Conservation (phyloP, 2,888 invertebrate genomes). For the Synergus laeviventris region DNA sequence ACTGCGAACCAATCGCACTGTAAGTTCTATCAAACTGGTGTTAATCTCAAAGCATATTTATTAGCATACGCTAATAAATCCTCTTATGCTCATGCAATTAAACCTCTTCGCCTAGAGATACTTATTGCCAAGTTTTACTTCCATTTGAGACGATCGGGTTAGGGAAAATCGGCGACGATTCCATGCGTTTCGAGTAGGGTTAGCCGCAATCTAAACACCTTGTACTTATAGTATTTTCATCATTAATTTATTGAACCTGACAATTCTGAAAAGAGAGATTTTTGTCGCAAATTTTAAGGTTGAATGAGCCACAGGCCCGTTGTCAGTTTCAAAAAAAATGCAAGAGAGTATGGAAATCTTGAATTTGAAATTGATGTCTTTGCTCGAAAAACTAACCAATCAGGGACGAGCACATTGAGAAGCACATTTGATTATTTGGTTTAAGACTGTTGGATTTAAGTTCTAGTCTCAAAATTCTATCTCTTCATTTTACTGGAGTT, state of each 20-base stretch:
- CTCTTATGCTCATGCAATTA: conserved; percentile 46
- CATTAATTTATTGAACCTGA: conserved; percentile 73
- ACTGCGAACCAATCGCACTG: conserved; percentile 26
- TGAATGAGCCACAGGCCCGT: conserved; percentile 31
- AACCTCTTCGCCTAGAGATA: conserved; percentile 45
- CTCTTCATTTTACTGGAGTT: too few relatives aligned
- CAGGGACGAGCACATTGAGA: neutral
- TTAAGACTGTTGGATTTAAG: too few relatives aligned
- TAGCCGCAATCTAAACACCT: conserved; percentile 57
- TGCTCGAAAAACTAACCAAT: neutral
- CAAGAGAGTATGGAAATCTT: conserved; percentile 32
- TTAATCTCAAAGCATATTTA: conserved; percentile 33
- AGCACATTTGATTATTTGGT: neutral
- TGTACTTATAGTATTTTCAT: conserved; percentile 73
- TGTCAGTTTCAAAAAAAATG: conserved; percentile 34
- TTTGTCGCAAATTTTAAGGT: conserved; percentile 42
- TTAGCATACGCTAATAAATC: conserved; percentile 47
- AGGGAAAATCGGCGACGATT: conserved; percentile 46
- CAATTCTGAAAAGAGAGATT: conserved; percentile 52
- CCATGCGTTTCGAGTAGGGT: conserved; percentile 43
- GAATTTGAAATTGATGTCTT: neutral
- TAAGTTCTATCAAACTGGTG: conserved; percentile 15
- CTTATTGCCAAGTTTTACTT: conserved; percentile 25
- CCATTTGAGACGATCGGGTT: conserved; percentile 26
- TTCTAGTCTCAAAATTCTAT: too few relatives aligned